Evolutionary conservation across 2,113 vertebrate genomes (phyloP), one percentile per base, ranked within the genome.

Genomic region (Ursus arctos): DNA sequence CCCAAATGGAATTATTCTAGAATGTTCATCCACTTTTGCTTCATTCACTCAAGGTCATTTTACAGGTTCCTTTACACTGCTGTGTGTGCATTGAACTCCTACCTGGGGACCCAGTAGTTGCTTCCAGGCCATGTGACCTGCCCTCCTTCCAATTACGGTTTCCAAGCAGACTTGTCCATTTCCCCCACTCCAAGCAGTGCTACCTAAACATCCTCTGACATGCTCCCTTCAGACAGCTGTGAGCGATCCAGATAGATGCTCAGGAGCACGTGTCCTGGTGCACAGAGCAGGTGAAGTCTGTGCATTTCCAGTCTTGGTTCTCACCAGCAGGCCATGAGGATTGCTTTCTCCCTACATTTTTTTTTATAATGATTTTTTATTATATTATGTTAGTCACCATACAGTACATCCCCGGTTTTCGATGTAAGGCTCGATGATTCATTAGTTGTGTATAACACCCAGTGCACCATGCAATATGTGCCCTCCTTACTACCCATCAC

Each of bases 241-340:
- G 24, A 47, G 59, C 80, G 53, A 53, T 55, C 0, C 1, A 33
- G n/a, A 31, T 12, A 81, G 77, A 19, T 53, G 51, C 11, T 43
- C 51, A 57, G 36, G 12, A 55, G 49, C 13, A 16, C n/a, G 26
- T 18, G 24, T 55, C 4, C 77, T 43, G 63, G 3, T 24, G 5
- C 4, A 33, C 13, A 47, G 8, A 43, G 51, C 19, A 24, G 24
- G 13, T 67, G 31, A 67, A 67, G 65, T 33, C 15, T 67, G 7
- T 33, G 3, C 31, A 1, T 67, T 15, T n/a, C 65, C 13, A 19
- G 19, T 4, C 9, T 57, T 28, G n/a, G 24, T 28, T 59, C 19
- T 9, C 1, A 4, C 1, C 28, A 11, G 7, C 53, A 16, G 12
- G 36, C 24, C 4, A 19, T 2, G 12, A 33, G 9, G 40, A 36